Conservation (phyloP, 23 tunicate species). For the Phallusia fumigata region DNA sequence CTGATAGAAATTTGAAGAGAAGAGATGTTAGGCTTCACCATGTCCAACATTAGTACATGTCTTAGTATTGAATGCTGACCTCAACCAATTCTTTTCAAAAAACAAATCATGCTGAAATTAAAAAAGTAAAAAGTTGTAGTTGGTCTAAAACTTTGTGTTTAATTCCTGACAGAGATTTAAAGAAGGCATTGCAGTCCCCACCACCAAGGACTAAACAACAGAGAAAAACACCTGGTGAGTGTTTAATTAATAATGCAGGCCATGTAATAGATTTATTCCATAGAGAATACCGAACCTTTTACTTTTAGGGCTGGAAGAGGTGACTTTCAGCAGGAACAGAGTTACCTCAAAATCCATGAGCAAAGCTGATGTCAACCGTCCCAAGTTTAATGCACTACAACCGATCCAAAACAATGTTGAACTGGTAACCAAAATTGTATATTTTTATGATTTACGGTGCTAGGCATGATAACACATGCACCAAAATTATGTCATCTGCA, state of each 20-base stretch:
- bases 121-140: no score
- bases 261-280: background rate
- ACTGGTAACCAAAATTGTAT: background rate
- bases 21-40: no score
- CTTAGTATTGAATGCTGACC: no score
- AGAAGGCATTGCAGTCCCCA: slow-evolving; percentile 2
- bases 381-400: background rate
- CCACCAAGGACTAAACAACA: background rate
- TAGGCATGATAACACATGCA: background rate
- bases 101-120: no score
- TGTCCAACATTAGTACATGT: no score
- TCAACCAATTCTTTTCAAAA: no score
- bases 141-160: no score
- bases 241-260: background rate
- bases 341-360: background rate
- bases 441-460: background rate
- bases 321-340: background rate
- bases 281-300: background rate
- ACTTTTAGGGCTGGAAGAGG: background rate
- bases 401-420: background rate
- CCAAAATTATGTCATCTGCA: no score
- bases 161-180: background rate
- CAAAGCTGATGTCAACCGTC: background rate
- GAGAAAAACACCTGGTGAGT: background rate
- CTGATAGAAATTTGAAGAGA: no score